Percentiles rank a stretch among this genome's conserved stretches.
phyloP scores from a whole-genome alignment of 2,888 invertebrate genomes.

The Rotaria magnacalcarata region DNA sequence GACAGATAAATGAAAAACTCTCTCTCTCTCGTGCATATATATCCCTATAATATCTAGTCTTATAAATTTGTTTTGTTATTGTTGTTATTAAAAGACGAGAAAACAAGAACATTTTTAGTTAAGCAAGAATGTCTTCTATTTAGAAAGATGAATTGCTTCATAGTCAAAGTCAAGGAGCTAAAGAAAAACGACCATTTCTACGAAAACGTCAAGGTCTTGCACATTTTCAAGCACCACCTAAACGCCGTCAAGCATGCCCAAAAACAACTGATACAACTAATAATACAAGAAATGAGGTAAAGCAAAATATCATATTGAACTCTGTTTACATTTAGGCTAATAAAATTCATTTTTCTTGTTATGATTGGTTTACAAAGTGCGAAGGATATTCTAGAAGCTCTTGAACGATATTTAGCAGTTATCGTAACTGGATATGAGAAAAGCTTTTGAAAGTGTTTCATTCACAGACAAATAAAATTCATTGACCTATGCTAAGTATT shows the following conservation, averaged over 20 bases:
- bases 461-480: no score
- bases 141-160: not conserved
- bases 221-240: conserved; percentile 6
- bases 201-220: conserved; percentile 13
- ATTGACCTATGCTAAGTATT: no score
- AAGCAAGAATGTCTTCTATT: not conserved
- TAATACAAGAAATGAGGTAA: not conserved
- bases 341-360: no score
- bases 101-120: not conserved
- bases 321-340: no score
- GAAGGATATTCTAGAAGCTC: no score
- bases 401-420: no score
- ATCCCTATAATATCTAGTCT: not conserved
- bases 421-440: no score
- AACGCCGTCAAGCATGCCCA: not conserved
- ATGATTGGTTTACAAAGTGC: no score
- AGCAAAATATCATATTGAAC: no score
- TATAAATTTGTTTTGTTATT: not conserved
- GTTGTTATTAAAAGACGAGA: not conserved
- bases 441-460: no score
- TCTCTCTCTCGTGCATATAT: not conserved
- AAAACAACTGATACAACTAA: not conserved
- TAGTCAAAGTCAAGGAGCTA: not conserved
- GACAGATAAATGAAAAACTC: no score
- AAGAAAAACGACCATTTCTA: conserved; percentile 34